Base-by-base conservation (phyloP, 2,888 invertebrate genomes). In the Aelia acuminata region DNA sequence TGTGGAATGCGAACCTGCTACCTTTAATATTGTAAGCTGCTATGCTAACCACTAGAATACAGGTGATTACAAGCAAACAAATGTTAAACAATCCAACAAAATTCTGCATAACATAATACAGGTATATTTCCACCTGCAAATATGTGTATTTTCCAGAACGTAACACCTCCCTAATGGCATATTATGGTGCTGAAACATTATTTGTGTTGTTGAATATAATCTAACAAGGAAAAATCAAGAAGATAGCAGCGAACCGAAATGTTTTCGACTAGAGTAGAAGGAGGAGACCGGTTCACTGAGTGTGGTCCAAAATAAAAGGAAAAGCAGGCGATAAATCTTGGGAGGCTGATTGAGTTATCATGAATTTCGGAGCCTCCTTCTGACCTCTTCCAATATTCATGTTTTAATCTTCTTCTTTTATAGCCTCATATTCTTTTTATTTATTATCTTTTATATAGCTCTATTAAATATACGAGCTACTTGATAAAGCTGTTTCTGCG, bases 301-400 rank as follows among this genome's bases (percentile, higher is more conserved):
- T 80, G 80, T 80, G 80, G 80, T 80, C 80, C 80, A 43, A 80
- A 80, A 80, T 43, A 43, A 80, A 80, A 80, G 8, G 22, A 80
- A 20, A 10, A 22, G 75, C 15, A 3, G 15, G 1, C 80, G 80
- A 80, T 80, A 80, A 80, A 80, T 80, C 80, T 43, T 3, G 0
- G 15, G n/a, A 1, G 13, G 22, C 43, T 43, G 43, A 80, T 80
- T 80, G 80, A 47, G 80, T 80, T 80, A 80, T 80, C 80, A 80
- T 43, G 80, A 43, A 80, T 43, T 80, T 80, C 3, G 20, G 80
- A 15, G 1, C n/a, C 22, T 10, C 43, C n/a, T n/a, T 8, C 43
- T 22, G 18, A 2, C 22, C 43, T 43, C 43, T 80, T 80, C 3
- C 39, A 80, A 80, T 80, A 80, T 80, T 80, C 43, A 80, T 47